phyloP scores from a whole-genome alignment of 64 coral and sea anemone species.

The Porites australiensis region DNA sequence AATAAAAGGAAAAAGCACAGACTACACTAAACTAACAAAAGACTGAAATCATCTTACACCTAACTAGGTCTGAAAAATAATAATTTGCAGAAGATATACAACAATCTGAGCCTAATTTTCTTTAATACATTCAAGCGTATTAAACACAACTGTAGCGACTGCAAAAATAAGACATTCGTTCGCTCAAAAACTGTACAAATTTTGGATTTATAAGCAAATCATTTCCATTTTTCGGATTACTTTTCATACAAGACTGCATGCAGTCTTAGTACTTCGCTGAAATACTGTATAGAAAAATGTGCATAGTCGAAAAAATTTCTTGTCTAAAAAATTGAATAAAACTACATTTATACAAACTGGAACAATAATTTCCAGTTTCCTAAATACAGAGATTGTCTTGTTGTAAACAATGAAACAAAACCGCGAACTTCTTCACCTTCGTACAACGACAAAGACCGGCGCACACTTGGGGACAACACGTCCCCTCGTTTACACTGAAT shows the following conservation, averaged over 20 bases:
- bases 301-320: background rate
- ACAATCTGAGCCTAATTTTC: slow-evolving; percentile 5
- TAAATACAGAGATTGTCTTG: too few relatives aligned
- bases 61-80: background rate
- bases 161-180: slow-evolving; percentile 11
- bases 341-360: too few relatives aligned
- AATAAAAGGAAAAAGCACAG: background rate
- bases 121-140: slow-evolving; percentile 6
- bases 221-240: too few relatives aligned
- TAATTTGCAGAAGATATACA: background rate
- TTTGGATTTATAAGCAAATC: background rate
- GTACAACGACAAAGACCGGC: too few relatives aligned
- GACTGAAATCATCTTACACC: too few relatives aligned
- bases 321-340: background rate
- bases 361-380: too few relatives aligned
- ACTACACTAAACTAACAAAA: background rate
- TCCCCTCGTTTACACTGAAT: too few relatives aligned
- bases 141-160: too few relatives aligned
- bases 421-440: background rate
- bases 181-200: background rate
- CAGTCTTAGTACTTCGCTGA: background rate
- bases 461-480: too few relatives aligned
- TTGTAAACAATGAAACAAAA: background rate
- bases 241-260: too few relatives aligned
- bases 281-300: background rate